Evolutionary conservation across 2,888 invertebrate genomes (phyloP).

Genomic region (Pherbina coryleti): DNA sequence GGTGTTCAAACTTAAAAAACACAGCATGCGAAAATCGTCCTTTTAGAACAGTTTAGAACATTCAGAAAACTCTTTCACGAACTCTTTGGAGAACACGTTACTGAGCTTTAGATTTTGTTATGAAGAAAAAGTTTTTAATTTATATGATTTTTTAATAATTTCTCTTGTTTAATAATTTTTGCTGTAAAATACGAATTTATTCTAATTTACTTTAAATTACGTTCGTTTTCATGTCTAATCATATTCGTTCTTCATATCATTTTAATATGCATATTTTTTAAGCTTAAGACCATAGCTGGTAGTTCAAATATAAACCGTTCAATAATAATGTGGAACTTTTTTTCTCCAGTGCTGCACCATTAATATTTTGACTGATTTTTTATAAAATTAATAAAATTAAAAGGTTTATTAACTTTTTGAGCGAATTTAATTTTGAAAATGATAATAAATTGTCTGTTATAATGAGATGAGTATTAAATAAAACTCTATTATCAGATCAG

Average conservation of each 20-base stretch:
- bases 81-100: too few relatives aligned
- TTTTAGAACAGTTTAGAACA: too few relatives aligned
- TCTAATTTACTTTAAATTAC: not conserved
- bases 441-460: too few relatives aligned
- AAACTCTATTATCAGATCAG: too few relatives aligned
- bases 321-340: not conserved
- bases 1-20: too few relatives aligned
- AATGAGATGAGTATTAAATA: too few relatives aligned
- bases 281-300: not conserved
- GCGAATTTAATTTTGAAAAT: too few relatives aligned
- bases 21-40: too few relatives aligned
- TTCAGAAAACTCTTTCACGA: too few relatives aligned
- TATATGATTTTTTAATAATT: not conserved
- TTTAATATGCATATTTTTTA: conserved; percentile 9
- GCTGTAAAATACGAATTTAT: not conserved
- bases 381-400: not conserved
- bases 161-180: not conserved
- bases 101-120: too few relatives aligned
- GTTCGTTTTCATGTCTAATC: not conserved
- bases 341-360: not conserved
- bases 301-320: not conserved
- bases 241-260: conserved; percentile 24
- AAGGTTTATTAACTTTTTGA: too few relatives aligned
- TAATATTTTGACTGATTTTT: not conserved
- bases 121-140: not conserved